Base-by-base conservation (phyloP, 2,797 vertebrate species). In the Centroberyx gerrardi region DNA sequence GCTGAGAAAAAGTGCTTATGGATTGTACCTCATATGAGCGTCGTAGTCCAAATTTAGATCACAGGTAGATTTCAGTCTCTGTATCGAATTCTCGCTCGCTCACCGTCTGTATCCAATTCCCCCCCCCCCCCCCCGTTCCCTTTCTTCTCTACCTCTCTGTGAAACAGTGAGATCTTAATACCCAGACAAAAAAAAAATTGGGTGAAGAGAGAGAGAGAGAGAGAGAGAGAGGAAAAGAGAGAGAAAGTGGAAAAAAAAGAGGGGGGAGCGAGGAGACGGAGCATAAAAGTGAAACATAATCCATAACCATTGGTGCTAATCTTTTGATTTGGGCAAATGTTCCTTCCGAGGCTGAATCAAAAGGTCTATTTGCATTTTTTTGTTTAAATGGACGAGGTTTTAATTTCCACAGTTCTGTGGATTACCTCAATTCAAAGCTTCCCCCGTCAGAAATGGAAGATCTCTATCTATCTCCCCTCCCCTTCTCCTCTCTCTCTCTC, bases 391-490 rank as follows among this genome's bases (percentile, higher is more conserved):
- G 77, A 84, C 79, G 78, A 89, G 83, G 73, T 91, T 92, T 93
- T 94, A 89, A 92, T 93, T 93, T 94, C 78, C 88, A 90, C 81
- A 90, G 68, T 80, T 90, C 68, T 83, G 78, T 87, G 89, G 89
- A 93, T 94, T 93, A 93, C 71, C 72, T 86, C 63, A 48, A 86
- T 83, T 94, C 92, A 93, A 90, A 92, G 91, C 83, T 54, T 22
- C 51, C 53, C 71, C 33, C 74, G 78, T 87, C 83, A 87, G 74
- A 84, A 87, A 92, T 85, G 68, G 79, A 81, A 88, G 91, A 94
- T 93, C 71, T 85, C 62, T 84, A 94, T 93, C 91, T 74, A 52
- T 58, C 18, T 27, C 36, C 12, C 48, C 64, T 58, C 58, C n/a
- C 55, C 66, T 28, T 46, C 61, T 33, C 36, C 49, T 5, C 53